Base-by-base conservation (phyloP, 2,113 vertebrate genomes). In the Paedocypris sp. region DNA sequence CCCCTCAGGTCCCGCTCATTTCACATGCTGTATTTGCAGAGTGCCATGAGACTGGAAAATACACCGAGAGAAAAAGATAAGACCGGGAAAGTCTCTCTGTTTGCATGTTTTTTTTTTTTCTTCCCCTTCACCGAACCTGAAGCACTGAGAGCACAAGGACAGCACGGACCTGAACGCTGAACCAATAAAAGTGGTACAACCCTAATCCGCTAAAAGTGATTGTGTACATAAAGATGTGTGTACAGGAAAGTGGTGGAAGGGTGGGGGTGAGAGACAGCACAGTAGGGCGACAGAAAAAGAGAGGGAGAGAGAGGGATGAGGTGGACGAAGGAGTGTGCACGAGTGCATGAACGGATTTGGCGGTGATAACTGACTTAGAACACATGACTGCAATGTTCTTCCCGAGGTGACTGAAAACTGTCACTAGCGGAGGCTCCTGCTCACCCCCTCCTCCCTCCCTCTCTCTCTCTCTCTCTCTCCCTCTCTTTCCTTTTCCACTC, bases 351-450 rank as follows among this genome's bases (percentile, higher is more conserved):
- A n/a, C n/a, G 65, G 43, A 63, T 56, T 66, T 60, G 73, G 53
- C 49, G 61, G 25, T 6, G 13, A 61, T 59, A 61, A 53, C 72
- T 47, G 68, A 60, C 71, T 76, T 33, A 47, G 63, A 62, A 69
- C 59, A 64, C 68, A 71, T 49, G 31, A 64, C 66, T 73, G 70
- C 56, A 46, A 67, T 64, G 51, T 72, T 76, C 70, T 68, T 75
- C 62, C 63, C 7, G 48, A 70, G 61, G 69, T 74, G 76, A 75
- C 59, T 62, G 71, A 73, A 69, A 74, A 69, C 70, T 79, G 74
- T 80, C 80, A 79, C 72, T 73, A 62, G 71, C 39, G 73, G 73
- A 60, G 61, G 62, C 69, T 77, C 42, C 63, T 54, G 46, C 71
- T 12, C 62, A 62, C 63, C 69, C 76, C 42, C 63, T 54, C 43